Conservation (phyloP, 2,113 vertebrate genomes). For the Mugil cephalus region DNA sequence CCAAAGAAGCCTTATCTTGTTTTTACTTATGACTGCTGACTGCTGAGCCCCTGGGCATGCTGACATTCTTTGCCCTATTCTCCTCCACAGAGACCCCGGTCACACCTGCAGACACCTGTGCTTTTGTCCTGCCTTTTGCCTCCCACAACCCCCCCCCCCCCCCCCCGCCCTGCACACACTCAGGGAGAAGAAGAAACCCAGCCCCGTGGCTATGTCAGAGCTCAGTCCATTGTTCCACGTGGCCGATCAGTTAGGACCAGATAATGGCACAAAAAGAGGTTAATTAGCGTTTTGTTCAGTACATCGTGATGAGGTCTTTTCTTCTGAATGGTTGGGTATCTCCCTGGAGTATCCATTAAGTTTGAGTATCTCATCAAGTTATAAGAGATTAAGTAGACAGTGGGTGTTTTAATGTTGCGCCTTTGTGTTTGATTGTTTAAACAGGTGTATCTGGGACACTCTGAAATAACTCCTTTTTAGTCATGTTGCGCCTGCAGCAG, state of each 20-base stretch:
- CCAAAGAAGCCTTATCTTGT: constrained; percentile 63
- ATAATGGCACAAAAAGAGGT: constrained; percentile 65
- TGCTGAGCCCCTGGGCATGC: constrained; percentile 60
- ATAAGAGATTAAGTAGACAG: constrained; percentile 47
- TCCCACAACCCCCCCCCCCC: constrained; percentile 22
- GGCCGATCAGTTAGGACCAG: constrained; percentile 54
- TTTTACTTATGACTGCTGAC: constrained; percentile 53
- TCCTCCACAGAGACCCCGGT: constrained; percentile 44
- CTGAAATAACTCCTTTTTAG: constrained; percentile 36
- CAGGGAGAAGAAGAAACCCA: constrained; percentile 23
- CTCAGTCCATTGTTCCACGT: constrained; percentile 66
- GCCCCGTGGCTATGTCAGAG: constrained; percentile 70
- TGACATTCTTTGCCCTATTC: constrained; percentile 54
- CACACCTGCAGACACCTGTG: constrained; percentile 85
- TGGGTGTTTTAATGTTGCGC: constrained; percentile 46
- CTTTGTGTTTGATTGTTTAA: constrained; percentile 54
- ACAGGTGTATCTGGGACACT: constrained; percentile 53
- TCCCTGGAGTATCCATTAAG: constrained; percentile 40
- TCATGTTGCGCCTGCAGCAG: constrained; percentile 41
- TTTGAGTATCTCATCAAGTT: constrained; percentile 57
- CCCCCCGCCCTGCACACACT: constrained; percentile 38
- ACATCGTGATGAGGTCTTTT: constrained; percentile 42
- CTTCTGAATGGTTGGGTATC: constrained; percentile 23
- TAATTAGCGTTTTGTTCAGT: constrained; percentile 64
- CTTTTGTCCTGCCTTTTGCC: constrained; percentile 74